A percentile compares a stretch with the other conserved stretches of the same genome.
Evolutionary conservation across 2,113 vertebrate genomes (phyloP).

Genomic region (Etheostoma cragini): DNA sequence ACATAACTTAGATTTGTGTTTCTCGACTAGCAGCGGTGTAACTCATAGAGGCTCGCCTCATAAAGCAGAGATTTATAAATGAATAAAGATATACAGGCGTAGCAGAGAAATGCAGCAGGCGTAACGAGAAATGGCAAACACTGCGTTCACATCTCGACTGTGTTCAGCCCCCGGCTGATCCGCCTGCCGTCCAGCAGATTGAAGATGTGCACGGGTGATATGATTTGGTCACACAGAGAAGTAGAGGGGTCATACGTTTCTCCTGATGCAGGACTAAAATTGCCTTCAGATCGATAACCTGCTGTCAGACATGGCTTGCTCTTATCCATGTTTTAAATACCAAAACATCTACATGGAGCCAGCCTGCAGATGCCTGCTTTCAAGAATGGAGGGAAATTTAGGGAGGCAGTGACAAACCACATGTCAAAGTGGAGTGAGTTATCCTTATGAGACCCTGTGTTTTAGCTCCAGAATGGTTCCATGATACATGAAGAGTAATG

Average conservation of each 20-base stretch:
- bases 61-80: constrained; percentile 48
- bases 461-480: not conserved
- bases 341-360: constrained; percentile 36
- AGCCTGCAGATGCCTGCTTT: constrained; percentile 12
- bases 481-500: constrained; percentile 9
- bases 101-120: too few relatives aligned
- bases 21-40: not conserved
- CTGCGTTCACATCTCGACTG: constrained; percentile 19
- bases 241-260: constrained; percentile 35
- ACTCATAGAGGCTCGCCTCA: not conserved
- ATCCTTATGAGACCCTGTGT: constrained; percentile 53
- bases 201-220: constrained; percentile 54
- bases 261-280: constrained; percentile 57
- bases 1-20: not conserved
- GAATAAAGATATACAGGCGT: constrained; percentile 13
- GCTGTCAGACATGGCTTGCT: constrained; percentile 65
- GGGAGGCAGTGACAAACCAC: not conserved
- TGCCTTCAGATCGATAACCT: constrained; percentile 64
- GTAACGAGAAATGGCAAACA: constrained; percentile 20
- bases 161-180: constrained; percentile 8
- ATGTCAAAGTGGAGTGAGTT: not conserved
- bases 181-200: constrained; percentile 22
- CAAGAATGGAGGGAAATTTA: not conserved
- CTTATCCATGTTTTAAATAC: constrained; percentile 52
- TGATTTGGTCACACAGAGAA: constrained; percentile 46